Base-by-base conservation (phyloP, 2,797 vertebrate genomes). In the Poecilia wingei region DNA sequence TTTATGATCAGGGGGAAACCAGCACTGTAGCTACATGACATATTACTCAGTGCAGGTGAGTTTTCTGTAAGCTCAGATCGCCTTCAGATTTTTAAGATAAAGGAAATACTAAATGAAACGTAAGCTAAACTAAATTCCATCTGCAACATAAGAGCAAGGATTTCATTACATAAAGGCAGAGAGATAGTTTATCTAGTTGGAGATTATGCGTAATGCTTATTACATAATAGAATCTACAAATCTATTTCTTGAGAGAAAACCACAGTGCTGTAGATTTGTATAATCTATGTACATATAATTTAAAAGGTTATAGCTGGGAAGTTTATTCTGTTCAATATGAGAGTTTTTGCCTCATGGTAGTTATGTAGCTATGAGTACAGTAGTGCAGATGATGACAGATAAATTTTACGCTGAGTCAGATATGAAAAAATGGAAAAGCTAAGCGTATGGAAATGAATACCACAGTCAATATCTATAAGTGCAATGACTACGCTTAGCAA, bases 181-280 rank as follows among this genome's bases (percentile, higher is more conserved):
- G 39, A 69, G 68, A 69, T 43, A 45, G 74, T 69, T 66, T 68
- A 75, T 84, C 79, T 66, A 71, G 39, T 78, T 72, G 74, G 66
- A 90, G 89, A 92, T 93, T 91, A 93, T 75, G 87, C 86, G 83
- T 89, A 87, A 91, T 85, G 64, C 76, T 77, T 78, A 85, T 94
- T 91, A 87, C 59, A 49, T 85, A 94, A 92, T 66, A 66, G 77
- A 88, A 87, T 87, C 83, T 86, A 88, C 77, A 82, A 80, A 77
- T 85, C 75, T 81, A 75, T 87, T 84, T 80, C 84, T 6, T 18
- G 10, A 13, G 16, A 73, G 72, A 46, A 87, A 6, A 74, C 73
- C 0, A 1, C 72, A 76, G 75, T 75, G 55, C 47, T 74, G 47
- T 36, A 64, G 22, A 82, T 79, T 75, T 79, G 70, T 73, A 46